A percentile compares a stretch with the other conserved stretches of the same genome.
Conservation (phyloP, 2,888 invertebrate genomes). For the Deilephila elpenor region DNA sequence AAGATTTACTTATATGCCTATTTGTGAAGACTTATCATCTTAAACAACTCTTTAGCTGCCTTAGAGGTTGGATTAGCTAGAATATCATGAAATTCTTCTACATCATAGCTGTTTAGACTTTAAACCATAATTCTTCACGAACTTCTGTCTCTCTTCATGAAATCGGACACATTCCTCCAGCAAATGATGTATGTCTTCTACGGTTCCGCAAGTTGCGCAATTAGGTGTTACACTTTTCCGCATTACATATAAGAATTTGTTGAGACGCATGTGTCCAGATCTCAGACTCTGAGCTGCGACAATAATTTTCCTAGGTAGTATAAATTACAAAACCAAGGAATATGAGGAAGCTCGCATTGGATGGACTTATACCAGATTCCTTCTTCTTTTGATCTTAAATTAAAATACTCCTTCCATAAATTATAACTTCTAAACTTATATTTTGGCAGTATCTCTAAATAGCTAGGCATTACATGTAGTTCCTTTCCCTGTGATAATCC, state of each 20-base stretch:
- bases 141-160: too few species aligned
- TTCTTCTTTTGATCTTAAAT: neutral
- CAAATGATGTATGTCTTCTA: too few species aligned
- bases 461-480: neutral
- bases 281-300: neutral
- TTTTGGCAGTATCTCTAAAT: neutral
- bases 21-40: too few species aligned
- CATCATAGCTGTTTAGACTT: too few species aligned
- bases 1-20: too few species aligned
- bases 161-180: too few species aligned
- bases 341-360: conserved; percentile 1
- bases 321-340: neutral
- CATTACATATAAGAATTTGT: neutral
- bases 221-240: neutral
- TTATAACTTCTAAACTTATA: neutral
- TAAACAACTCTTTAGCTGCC: too few species aligned
- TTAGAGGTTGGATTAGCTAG: too few species aligned
- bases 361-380: neutral
- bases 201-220: too few species aligned
- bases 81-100: too few species aligned
- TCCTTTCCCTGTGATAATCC: conserved; percentile 16
- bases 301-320: neutral
- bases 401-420: neutral
- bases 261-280: neutral
- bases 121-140: too few species aligned